Evolutionary conservation across 2,888 invertebrate species (phyloP).

Genomic region (Sympetrum striolatum): DNA sequence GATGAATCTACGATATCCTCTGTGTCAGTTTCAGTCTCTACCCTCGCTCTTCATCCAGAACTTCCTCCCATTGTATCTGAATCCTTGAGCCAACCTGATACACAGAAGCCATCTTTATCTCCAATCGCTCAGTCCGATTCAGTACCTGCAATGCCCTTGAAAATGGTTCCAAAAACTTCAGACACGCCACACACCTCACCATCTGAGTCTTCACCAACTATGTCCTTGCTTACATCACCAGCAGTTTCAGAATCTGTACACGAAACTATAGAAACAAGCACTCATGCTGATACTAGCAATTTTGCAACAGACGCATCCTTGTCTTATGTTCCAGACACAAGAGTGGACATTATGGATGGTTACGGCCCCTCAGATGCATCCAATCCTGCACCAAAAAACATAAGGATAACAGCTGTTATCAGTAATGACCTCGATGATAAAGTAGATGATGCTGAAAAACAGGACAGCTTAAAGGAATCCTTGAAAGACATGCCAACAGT

Average conservation of each 20-base stretch:
- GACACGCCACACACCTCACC: not conserved
- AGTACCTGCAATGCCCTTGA: not conserved
- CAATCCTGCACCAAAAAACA: not conserved
- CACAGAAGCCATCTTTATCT: not conserved
- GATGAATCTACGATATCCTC: not conserved
- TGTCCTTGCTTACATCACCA: not conserved
- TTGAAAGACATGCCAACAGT: not conserved
- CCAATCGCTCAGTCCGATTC: not conserved
- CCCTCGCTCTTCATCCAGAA: not conserved
- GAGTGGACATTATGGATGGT: not conserved
- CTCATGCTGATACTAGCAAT: not conserved
- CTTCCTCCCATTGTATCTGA: not conserved
- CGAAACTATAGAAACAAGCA: not conserved
- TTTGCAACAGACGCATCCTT: not conserved
- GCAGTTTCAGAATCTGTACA: not conserved
- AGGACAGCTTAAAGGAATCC: not conserved
- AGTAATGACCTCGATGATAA: conserved; percentile 18
- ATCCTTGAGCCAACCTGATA: not conserved
- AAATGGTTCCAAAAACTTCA: not conserved
- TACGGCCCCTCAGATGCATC: not conserved
- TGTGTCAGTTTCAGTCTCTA: not conserved
- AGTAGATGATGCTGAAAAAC: not conserved
- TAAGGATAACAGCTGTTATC: conserved; percentile 1
- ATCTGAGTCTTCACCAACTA: not conserved
- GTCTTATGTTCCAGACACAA: not conserved